Evolutionary conservation across 2,888 invertebrate species (phyloP).

Genomic region (Rotaria magnacalcarata): DNA sequence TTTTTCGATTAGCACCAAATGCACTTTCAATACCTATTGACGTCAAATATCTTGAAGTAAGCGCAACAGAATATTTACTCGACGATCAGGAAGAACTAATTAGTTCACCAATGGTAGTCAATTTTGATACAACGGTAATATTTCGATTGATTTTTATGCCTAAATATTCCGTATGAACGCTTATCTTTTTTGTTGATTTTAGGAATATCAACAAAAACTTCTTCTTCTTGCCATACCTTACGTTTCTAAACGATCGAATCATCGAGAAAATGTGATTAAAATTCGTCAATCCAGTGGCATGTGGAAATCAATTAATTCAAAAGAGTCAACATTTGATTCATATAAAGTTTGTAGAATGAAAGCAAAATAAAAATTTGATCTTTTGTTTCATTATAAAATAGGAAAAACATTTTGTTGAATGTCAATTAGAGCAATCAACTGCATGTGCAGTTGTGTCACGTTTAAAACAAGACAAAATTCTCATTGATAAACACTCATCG

Average conservation of each 20-base stretch:
- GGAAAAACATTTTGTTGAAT: slow-evolving; percentile 35
- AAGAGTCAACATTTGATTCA: neutral
- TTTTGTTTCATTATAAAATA: neutral
- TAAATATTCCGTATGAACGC: neutral
- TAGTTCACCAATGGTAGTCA: neutral
- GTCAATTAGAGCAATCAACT: neutral
- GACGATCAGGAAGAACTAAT: slow-evolving; percentile 20
- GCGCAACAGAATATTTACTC: neutral
- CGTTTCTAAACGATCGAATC: neutral
- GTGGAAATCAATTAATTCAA: neutral
- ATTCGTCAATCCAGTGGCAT: neutral
- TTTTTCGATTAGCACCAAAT: neutral
- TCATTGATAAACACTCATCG: neutral
- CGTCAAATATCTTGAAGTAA: neutral
- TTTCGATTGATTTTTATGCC: too few relatives aligned
- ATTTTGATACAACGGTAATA: neutral
- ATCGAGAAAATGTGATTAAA: slow-evolving; percentile 20
- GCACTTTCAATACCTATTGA: neutral
- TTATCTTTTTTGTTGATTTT: neutral
- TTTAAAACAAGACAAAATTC: neutral
- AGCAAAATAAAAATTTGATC: neutral
- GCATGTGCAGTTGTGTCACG: slow-evolving; percentile 1
- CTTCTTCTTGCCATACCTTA: neutral
- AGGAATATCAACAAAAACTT: neutral
- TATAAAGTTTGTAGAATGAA: neutral